These are phyloP conservation scores for Hepsetus odoe DNA, from an alignment of 2,113 vertebrate genomes.

Conservation along the genomic window DNA sequence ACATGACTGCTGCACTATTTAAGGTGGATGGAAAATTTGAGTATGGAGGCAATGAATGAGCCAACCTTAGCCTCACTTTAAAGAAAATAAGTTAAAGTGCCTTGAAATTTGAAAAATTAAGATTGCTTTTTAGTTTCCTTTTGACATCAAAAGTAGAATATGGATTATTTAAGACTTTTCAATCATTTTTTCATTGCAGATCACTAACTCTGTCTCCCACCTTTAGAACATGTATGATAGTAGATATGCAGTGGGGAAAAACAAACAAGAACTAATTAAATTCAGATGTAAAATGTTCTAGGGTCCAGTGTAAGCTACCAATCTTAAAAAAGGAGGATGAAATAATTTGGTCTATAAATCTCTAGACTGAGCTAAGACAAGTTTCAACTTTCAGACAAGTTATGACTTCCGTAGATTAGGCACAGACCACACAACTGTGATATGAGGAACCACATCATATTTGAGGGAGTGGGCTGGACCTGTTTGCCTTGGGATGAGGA, in stretches of 20 bases:
- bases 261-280: neutral
- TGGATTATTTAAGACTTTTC: neutral
- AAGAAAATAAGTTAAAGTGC: no score
- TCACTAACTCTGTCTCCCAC: neutral
- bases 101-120: no score
- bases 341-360: neutral
- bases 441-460: neutral
- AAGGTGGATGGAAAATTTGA: no score
- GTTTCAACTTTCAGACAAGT: constrained; percentile 1
- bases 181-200: neutral
- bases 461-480: neutral
- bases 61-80: no score
- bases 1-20: no score
- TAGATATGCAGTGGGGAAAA: neutral
- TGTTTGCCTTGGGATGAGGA: neutral
- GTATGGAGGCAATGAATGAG: no score
- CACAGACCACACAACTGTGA: neutral
- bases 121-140: no score
- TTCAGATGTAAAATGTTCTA: neutral
- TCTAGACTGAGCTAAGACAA: neutral
- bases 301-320: neutral
- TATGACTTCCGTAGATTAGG: neutral
- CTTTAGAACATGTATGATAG: neutral
- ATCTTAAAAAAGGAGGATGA: neutral
- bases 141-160: no score